These are phyloP conservation scores for Helicolenus hilgendorfi DNA, from an alignment of 2,797 vertebrate genomes.

Conservation along the genomic window DNA sequence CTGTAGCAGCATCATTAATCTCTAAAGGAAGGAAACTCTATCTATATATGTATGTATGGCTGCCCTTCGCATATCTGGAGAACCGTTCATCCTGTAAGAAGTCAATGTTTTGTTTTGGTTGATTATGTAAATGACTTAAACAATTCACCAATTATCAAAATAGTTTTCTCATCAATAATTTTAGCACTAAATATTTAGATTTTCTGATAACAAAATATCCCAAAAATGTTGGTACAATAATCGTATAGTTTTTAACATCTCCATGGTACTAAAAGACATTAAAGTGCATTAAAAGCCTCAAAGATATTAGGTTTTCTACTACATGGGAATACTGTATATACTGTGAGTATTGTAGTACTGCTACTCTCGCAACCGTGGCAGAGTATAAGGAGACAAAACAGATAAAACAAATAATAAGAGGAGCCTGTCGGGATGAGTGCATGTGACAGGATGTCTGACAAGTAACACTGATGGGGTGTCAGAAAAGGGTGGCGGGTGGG, in stretches of 20 bases:
- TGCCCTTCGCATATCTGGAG: neutral
- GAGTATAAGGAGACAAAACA: slow-evolving; percentile 48
- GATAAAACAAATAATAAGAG: slow-evolving; percentile 67
- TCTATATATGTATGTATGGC: no score
- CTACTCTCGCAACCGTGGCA: neutral
- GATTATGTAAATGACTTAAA: neutral
- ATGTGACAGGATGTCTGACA: slow-evolving; percentile 83
- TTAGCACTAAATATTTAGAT: neutral
- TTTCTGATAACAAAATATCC: neutral
- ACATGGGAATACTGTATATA: neutral
- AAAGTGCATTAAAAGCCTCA: neutral
- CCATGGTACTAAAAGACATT: neutral
- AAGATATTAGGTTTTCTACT: neutral
- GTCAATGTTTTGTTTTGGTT: neutral
- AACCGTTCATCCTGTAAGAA: neutral
- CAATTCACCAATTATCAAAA: neutral
- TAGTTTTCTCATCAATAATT: neutral
- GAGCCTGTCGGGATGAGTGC: slow-evolving; percentile 79
- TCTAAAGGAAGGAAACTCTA: no score
- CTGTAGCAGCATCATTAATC: neutral
- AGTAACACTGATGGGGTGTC: slow-evolving; percentile 82
- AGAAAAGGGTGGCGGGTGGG: slow-evolving; percentile 37
- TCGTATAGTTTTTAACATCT: neutral
- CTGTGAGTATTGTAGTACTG: neutral
- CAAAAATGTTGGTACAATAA: neutral